Base-by-base conservation (phyloP, 2,888 invertebrate genomes). In the Pseudococcus longispinus region DNA sequence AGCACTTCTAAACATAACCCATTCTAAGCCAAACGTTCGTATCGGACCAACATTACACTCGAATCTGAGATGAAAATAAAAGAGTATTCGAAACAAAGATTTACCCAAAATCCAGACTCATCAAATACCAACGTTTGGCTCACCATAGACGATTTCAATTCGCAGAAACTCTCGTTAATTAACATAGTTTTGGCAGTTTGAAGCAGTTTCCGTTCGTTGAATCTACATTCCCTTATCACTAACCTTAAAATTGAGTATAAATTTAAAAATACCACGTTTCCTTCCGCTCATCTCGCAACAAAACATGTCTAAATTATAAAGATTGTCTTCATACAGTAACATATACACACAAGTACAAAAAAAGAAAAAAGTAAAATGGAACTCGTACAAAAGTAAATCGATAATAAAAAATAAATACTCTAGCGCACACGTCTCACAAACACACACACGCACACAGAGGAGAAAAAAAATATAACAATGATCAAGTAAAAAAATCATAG, bases 271-370 rank as follows among this genome's bases (percentile, higher is more conserved):
- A 60, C 20, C 29, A n/a, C 77, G 77, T 42, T 13, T 18, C 9
- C n/a, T 74, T 37, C 26, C 15, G 37, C 37, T 37, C 23, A 5
- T 32, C 29, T n/a, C 20, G 8, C 5, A 20, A 70, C 3, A 70
- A 70, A 29, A 83, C 15, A 44, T 29, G 2, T 37, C 55, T 83
- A 83, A 51, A 83, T 83, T 83, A 60, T 60, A 55, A 83, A 82
- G 83, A 83, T 83, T 83, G 83, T 83, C 83, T 83, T 83, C 83
- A 32, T 80, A 32, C 44, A 42, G 23, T 80, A 42, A 51, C n/a
- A 55, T 46, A 46, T 15, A 83, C 37, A 37, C 37, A 37, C 29
- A 51, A 46, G 11, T 29, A 83, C 51, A 83, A 51, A n/a, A 42
- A 20, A 80, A 80, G 9, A 80, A 23, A 60, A 9, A 60, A 60